These are phyloP conservation scores for Hylomyscus alleni DNA, from an alignment of 2,797 vertebrate species.

Conservation along the genomic window DNA sequence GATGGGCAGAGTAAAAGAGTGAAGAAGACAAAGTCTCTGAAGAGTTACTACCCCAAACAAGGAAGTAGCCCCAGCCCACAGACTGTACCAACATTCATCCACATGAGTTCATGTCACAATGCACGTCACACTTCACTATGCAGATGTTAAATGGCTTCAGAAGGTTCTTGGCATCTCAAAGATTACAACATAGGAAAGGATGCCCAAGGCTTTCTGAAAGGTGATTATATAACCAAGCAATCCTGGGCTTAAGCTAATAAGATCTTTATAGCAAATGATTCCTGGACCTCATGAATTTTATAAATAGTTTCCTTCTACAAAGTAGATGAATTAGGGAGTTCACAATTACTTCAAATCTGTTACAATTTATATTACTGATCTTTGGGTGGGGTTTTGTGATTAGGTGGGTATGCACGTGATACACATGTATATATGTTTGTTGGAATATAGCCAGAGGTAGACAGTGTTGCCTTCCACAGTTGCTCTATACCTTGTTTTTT, in stretches of 20 bases:
- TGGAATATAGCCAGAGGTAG: not conserved
- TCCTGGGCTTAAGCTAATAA: not conserved
- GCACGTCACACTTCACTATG: not conserved
- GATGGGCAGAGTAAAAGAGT: not conserved
- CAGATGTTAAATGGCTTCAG: not conserved
- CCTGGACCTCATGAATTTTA: not conserved
- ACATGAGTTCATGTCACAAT: not conserved
- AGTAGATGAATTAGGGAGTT: not conserved
- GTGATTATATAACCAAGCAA: not conserved
- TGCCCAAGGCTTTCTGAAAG: not conserved
- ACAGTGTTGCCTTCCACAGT: not conserved
- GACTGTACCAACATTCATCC: not conserved
- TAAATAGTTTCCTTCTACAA: not conserved
- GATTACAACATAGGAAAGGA: not conserved
- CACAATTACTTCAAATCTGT: not conserved
- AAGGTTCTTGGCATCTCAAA: not conserved
- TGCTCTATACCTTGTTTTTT: not conserved
- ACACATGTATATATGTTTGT: not conserved
- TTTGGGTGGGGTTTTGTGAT: not conserved
- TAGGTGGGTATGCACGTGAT: not conserved
- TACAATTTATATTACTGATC: not conserved
- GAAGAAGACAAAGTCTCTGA: not conserved
- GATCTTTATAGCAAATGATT: constrained; percentile 18
- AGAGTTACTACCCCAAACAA: not conserved
- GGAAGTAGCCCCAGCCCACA: not conserved